These are phyloP conservation scores for Leptinotarsa haldemani DNA, from an alignment of 2,888 invertebrate genomes.

Conservation along the genomic window DNA sequence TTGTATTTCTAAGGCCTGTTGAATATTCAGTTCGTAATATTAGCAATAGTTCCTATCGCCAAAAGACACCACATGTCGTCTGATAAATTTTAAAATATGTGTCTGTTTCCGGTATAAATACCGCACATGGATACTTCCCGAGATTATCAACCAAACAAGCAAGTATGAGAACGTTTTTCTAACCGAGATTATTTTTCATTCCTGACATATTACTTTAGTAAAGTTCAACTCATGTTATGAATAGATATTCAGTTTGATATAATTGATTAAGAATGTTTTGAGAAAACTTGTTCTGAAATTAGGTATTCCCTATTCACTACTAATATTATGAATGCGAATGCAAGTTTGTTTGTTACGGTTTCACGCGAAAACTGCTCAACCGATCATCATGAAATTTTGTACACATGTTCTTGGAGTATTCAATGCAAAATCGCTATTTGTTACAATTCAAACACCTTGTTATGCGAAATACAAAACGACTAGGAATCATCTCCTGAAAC, in stretches of 20 bases:
- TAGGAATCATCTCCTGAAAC: neutral
- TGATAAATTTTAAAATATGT: constrained; percentile 50
- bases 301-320: too few relatives aligned
- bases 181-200: neutral
- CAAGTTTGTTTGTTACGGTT: too few relatives aligned
- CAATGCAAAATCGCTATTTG: too few relatives aligned
- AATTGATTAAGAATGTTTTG: too few relatives aligned
- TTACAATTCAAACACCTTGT: too few relatives aligned
- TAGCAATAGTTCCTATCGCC: constrained; percentile 33
- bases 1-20: neutral
- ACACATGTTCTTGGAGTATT: too few relatives aligned
- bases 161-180: constrained; percentile 8
- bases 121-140: constrained; percentile 27
- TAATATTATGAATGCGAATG: too few relatives aligned
- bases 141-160: neutral
- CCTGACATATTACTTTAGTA: neutral
- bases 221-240: neutral
- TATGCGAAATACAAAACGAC: too few relatives aligned
- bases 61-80: constrained; percentile 48
- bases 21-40: neutral
- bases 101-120: constrained; percentile 53
- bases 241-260: too few relatives aligned
- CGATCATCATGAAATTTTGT: too few relatives aligned
- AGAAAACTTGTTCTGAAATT: too few relatives aligned
- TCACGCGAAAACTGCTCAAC: too few relatives aligned